Conservation (phyloP, 2,113 vertebrate genomes). For the Syngnathus floridae region DNA sequence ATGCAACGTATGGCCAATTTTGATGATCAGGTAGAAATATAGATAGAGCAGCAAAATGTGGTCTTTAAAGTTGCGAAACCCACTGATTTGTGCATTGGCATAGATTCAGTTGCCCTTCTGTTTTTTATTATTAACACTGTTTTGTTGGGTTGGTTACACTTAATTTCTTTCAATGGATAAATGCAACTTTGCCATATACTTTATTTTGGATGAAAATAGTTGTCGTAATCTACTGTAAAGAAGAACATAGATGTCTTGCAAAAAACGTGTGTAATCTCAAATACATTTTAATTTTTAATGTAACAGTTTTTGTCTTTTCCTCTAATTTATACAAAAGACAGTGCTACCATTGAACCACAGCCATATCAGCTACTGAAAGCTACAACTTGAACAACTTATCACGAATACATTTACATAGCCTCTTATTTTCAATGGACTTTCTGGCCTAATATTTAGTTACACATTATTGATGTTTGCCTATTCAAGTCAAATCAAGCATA, state of each 20-base stretch:
- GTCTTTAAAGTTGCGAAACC: constrained; percentile 44
- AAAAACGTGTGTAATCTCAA: too few relatives aligned
- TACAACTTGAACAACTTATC: too few relatives aligned
- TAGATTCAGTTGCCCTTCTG: background rate
- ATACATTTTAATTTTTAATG: too few relatives aligned
- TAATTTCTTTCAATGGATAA: constrained; percentile 42
- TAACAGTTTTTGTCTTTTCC: too few relatives aligned
- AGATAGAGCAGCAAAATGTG: constrained; percentile 41
- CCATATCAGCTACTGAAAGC: too few relatives aligned
- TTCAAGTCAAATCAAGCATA: too few relatives aligned
- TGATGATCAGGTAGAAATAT: constrained; percentile 43
- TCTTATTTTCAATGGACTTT: too few relatives aligned
- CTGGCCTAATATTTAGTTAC: too few relatives aligned
- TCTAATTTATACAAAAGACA: too few relatives aligned
- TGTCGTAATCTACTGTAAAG: constrained; percentile 31
- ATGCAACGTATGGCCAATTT: constrained; percentile 35
- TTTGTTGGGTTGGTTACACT: constrained; percentile 33
- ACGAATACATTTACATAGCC: too few relatives aligned
- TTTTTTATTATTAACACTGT: constrained; percentile 16
- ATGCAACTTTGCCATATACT: constrained; percentile 19
- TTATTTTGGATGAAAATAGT: constrained; percentile 39
- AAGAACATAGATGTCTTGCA: constrained; percentile 18
- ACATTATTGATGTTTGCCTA: too few relatives aligned
- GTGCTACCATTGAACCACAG: too few relatives aligned
- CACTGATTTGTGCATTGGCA: background rate